These are phyloP conservation scores for Eptesicus fuscus DNA, from an alignment of 2,113 vertebrate species.

Conservation along the genomic window DNA sequence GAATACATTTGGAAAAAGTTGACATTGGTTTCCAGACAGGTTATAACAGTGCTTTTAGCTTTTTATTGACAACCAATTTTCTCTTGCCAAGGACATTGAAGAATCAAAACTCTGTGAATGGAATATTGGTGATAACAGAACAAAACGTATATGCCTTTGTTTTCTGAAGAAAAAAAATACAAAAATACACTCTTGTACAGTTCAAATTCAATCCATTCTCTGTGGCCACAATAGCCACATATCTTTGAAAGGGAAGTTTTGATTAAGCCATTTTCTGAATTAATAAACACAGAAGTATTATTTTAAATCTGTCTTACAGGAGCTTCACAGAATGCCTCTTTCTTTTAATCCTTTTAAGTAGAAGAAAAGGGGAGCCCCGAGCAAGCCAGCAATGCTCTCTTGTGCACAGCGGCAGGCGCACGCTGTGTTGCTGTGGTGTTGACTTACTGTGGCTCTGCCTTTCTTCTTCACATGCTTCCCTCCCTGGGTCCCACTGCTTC, in stretches of 20 bases:
- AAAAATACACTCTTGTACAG: background rate
- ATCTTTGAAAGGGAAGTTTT: background rate
- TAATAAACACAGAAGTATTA: background rate
- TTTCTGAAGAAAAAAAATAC: background rate
- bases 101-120: background rate
- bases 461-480: slow-evolving; percentile 98
- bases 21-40: background rate
- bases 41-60: background rate
- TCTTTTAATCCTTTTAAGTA: background rate
- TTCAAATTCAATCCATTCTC: background rate
- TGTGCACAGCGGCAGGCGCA: background rate
- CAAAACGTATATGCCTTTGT: background rate
- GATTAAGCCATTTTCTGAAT: background rate
- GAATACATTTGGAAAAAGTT: background rate
- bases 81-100: background rate
- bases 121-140: background rate
- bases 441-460: slow-evolving; percentile 97
- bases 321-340: background rate
- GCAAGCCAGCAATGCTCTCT: background rate
- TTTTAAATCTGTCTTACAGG: background rate
- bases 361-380: background rate
- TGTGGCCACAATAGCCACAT: background rate
- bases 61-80: background rate
- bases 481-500: slow-evolving; percentile 87
- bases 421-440: slow-evolving; percentile 88